Conservation (phyloP, 2,888 invertebrate genomes). For the Mythimna loreyi region DNA sequence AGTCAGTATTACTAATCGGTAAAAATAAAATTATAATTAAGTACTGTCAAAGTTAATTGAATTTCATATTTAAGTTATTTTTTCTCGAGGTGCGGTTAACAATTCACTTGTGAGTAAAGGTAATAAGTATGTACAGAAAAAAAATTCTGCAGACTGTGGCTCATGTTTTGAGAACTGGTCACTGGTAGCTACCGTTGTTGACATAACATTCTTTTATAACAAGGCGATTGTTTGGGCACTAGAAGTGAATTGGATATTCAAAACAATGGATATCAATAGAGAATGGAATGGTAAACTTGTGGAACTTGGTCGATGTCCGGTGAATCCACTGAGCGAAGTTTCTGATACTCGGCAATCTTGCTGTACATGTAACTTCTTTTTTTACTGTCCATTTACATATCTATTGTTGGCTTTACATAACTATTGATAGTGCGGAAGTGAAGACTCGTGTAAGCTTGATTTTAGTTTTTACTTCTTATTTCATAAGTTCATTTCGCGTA, state of each 20-base stretch:
- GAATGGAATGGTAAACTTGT: slow-evolving; percentile 71
- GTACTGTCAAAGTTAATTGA: slow-evolving; percentile 34
- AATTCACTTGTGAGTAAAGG: slow-evolving; percentile 49
- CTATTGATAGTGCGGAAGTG: slow-evolving; percentile 43
- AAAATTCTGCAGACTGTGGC: slow-evolving; percentile 67
- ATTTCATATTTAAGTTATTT: slow-evolving; percentile 32
- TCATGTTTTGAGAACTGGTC: slow-evolving; percentile 75
- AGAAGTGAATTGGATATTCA: slow-evolving; percentile 73
- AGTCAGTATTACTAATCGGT: slow-evolving; percentile 30
- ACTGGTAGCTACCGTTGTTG: slow-evolving; percentile 74
- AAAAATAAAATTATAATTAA: slow-evolving; percentile 24
- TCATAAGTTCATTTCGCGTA: neutral
- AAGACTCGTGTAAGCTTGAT: slow-evolving; percentile 50
- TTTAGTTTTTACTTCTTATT: slow-evolving; percentile 30
- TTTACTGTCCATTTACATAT: slow-evolving; percentile 35
- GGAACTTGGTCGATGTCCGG: slow-evolving; percentile 83
- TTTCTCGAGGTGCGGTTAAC: slow-evolving; percentile 36
- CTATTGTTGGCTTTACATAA: slow-evolving; percentile 16
- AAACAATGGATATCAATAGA: slow-evolving; percentile 74
- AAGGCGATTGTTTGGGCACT: slow-evolving; percentile 79
- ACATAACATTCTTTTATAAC: slow-evolving; percentile 80
- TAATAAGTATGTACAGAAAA: slow-evolving; percentile 51
- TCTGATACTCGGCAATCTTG: slow-evolving; percentile 64
- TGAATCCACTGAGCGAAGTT: slow-evolving; percentile 73
- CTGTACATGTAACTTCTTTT: slow-evolving; percentile 34